Percentiles rank a stretch among this genome's conserved stretches.
These are phyloP conservation scores for Caenorhabditis sp. DNA, from an alignment of 2,888 invertebrate species.

Conservation along the genomic window DNA sequence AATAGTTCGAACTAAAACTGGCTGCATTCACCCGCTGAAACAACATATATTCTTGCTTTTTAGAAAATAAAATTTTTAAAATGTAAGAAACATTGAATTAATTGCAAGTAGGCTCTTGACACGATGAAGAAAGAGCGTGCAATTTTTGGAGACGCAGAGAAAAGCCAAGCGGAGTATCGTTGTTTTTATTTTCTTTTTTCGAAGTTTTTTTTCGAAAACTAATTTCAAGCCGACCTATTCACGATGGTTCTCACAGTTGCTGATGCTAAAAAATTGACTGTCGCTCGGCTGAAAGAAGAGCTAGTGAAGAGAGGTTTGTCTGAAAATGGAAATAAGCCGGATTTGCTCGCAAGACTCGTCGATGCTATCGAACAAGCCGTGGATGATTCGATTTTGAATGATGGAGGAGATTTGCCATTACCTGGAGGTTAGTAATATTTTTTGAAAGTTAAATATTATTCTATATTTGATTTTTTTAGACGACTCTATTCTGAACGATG, in stretches of 20 bases:
- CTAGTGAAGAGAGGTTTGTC: conserved; percentile 46
- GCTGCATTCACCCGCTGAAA: conserved; percentile 14
- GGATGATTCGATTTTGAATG: conserved; percentile 20
- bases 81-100: conserved; percentile 22
- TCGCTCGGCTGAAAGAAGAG: conserved; percentile 55
- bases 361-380: conserved; percentile 36
- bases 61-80: neutral
- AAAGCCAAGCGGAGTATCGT: neutral
- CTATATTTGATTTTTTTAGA: conserved; percentile 4
- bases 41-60: too few species aligned
- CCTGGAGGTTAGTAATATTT: neutral
- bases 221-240: neutral
- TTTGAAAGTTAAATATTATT: neutral
- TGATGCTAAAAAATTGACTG: conserved; percentile 39
- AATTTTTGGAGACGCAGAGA: conserved; percentile 19
- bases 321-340: conserved; percentile 53
- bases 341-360: conserved; percentile 47
- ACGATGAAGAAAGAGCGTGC: conserved; percentile 8
- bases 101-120: conserved; percentile 12
- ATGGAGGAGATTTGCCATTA: conserved; percentile 10
- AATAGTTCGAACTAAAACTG: conserved; percentile 9
- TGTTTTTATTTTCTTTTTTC: conserved; percentile 7
- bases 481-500: conserved; percentile 32
- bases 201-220: neutral
- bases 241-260: conserved; percentile 25